Evolutionary conservation across 1,140 invertebrate genomes (phyloP), one percentile per base, ranked within the genome.

Genomic region (Kradibia gibbosae): DNA sequence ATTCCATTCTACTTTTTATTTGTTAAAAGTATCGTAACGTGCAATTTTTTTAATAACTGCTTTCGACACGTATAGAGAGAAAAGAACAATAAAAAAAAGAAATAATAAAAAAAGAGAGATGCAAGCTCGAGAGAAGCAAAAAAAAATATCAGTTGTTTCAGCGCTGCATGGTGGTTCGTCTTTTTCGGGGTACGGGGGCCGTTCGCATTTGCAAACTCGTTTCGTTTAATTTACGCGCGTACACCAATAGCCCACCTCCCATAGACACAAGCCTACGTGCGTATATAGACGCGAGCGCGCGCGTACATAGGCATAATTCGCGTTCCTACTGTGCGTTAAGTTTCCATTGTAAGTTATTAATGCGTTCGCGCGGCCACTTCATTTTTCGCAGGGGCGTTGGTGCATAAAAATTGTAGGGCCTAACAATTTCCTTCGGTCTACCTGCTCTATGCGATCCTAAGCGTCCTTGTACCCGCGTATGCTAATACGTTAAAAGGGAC

Each of bases 281-380:
- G n/a, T n/a, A n/a, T n/a, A n/a, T n/a, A n/a, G 28, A 62, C 4
- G 0, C 20, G 11, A 20, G 13, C 17, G 71, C 28, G 8, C 48
- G 3, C 22, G 15, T 42, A 72, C 55, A 65, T 8, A 25, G 74
- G 80, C 28, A 71, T 80, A 79, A 75, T 75, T 81, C 78, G 78
- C 84, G 75, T 84, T 86, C 85, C 85, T 87, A 88, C 84, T 83
- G 85, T 78, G 72, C 83, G 86, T 84, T 82, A 84, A 84, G 82
- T 84, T 84, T 83, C 86, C 83, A 86, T 88, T 87, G 86, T 89
- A 76, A 87, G 85, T 88, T 90, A 90, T 89, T 89, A 89, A 89
- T 87, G 85, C 86, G 76, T 71, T 85, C 83, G 86, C 82, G 83
- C 85, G 84, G 86, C 87, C 86, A 88, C 87, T 89, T 89, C 88